Percentiles rank a stretch among this genome's conserved stretches.
Conservation (phyloP, 2,113 vertebrate genomes). For the Myodes glareolus region DNA sequence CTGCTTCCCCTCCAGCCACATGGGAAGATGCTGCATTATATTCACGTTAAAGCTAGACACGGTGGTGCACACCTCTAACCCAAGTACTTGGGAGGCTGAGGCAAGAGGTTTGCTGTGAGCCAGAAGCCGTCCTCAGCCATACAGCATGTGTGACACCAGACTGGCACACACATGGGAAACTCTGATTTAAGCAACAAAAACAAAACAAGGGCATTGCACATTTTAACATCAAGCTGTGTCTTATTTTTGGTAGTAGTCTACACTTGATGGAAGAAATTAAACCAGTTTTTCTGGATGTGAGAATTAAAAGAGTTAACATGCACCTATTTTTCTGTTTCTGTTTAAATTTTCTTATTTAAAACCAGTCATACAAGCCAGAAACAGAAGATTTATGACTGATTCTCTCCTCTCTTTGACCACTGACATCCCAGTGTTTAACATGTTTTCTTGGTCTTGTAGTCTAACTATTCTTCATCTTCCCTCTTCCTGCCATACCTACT, state of each 20-base stretch:
- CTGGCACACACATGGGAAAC: background rate
- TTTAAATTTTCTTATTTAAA: background rate
- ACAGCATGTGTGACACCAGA: background rate
- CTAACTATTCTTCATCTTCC: background rate
- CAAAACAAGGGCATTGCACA: background rate
- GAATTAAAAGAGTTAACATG: background rate
- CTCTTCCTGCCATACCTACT: background rate
- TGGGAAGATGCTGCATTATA: background rate
- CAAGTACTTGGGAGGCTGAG: background rate
- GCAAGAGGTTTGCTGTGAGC: background rate
- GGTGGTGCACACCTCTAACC: background rate
- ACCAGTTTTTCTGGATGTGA: background rate
- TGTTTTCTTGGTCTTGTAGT: background rate
- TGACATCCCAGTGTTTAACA: background rate
- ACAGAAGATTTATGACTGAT: background rate
- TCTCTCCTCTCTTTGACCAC: background rate
- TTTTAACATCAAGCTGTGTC: background rate
- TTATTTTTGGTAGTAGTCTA: background rate
- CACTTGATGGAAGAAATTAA: background rate
- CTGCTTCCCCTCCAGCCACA: background rate
- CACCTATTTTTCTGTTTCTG: background rate
- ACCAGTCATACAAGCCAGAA: background rate
- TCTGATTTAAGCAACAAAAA: background rate
- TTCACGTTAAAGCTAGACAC: background rate
- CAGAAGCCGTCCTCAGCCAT: background rate